Percentiles rank a stretch among this genome's conserved stretches.
These are phyloP conservation scores for Panulirus ornatus DNA, from an alignment of 1,140 invertebrate species.

Conservation along the genomic window DNA sequence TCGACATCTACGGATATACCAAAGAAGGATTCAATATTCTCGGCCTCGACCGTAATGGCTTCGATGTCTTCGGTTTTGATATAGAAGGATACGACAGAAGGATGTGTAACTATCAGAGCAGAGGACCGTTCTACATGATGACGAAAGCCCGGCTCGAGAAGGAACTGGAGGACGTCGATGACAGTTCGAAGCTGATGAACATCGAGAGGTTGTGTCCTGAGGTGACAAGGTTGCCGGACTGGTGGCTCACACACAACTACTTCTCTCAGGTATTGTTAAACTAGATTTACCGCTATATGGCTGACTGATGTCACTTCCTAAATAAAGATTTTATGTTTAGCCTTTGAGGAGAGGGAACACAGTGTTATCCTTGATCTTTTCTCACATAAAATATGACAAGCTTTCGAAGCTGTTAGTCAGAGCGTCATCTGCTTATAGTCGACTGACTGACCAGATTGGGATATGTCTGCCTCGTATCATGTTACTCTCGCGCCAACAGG, in stretches of 20 bases:
- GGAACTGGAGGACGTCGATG: not conserved
- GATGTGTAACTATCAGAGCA: constrained; percentile 22
- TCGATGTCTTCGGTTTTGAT: constrained; percentile 10
- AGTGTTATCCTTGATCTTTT: too few species aligned
- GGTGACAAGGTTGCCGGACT: constrained; percentile 10
- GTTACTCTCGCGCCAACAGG: too few species aligned
- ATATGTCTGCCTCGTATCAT: too few species aligned
- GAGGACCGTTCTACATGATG: constrained; percentile 24
- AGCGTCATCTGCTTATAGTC: too few species aligned
- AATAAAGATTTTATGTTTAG: too few species aligned
- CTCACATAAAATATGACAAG: too few species aligned
- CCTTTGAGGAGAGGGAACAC: too few species aligned
- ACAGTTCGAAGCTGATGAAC: not conserved
- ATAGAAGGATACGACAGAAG: constrained; percentile 6
- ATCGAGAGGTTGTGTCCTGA: constrained; percentile 15
- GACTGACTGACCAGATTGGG: too few species aligned
- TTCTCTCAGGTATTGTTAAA: constrained; percentile 5
- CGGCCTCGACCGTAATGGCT: constrained; percentile 25
- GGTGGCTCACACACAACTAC: constrained; percentile 15
- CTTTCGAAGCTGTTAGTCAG: too few species aligned
- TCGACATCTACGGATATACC: constrained; percentile 28
- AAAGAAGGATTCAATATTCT: constrained; percentile 8
- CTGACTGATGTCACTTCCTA: too few species aligned
- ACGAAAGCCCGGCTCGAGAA: constrained; percentile 10
- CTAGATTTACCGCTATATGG: not conserved